These are phyloP conservation scores for Fukomys damarensis DNA, from an alignment of 2,113 vertebrate species.

Conservation along the genomic window DNA sequence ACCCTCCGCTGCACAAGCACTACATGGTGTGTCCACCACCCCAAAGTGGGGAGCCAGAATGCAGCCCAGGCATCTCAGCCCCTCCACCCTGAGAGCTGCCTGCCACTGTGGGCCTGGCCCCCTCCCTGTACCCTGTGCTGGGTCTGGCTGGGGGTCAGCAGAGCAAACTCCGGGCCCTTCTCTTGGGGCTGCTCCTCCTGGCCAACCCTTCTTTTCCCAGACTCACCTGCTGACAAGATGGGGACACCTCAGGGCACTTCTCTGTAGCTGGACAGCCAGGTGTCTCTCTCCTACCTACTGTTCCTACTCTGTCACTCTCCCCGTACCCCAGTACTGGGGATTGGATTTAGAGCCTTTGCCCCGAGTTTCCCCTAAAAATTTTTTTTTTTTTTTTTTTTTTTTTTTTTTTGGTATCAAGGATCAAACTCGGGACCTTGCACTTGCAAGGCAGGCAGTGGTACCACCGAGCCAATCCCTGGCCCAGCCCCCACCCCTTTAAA, in stretches of 20 bases:
- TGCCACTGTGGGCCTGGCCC: too few species aligned
- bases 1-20: fast-evolving
- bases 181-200: neutral
- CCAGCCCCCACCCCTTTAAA: neutral
- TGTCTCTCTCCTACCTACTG: neutral
- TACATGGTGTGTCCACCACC: neutral
- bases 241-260: too few species aligned
- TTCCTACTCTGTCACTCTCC: neutral
- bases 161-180: neutral
- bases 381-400: too few species aligned
- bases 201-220: neutral
- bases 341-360: neutral
- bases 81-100: neutral
- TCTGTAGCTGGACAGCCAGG: fast-evolving
- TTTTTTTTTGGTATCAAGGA: too few species aligned
- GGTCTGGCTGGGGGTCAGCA: neutral
- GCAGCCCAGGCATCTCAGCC: neutral
- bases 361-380: neutral
- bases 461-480: too few species aligned
- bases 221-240: fast-evolving
- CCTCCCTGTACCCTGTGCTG: neutral
- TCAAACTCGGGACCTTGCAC: too few species aligned
- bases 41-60: neutral
- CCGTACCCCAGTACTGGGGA: too few species aligned
- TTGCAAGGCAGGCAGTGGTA: too few species aligned